Base-by-base conservation (phyloP, 2,797 vertebrate species). In the Sebastes oblongus region DNA sequence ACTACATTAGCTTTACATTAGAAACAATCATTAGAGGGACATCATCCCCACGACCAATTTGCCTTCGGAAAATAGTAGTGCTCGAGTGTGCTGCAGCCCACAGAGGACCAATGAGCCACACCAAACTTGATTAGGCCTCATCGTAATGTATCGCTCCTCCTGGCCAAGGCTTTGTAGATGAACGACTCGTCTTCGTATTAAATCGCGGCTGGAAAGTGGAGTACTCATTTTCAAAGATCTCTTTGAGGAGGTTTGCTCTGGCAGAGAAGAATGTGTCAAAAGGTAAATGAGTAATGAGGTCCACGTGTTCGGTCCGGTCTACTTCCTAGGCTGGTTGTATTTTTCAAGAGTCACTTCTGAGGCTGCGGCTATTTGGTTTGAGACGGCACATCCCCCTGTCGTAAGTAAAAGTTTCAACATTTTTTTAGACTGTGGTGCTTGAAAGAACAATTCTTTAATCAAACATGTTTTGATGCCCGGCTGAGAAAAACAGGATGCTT, bases 1-100 rank as follows among this genome's bases (percentile, higher is more conserved):
- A 93, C 76, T 89, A 93, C 95, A 95, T 96, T 95, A 95, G 92
- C 95, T 91, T 91, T 94, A 93, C 92, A 95, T 95, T 95, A 95
- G 89, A 92, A 90, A 91, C 86, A 77, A 89, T 93, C 95, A 94
- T 95, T 95, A 95, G 85, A 72, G 87, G 88, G 88, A 92, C 91
- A 94, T 96, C 94, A 92, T 93, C 90, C 89, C 90, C 82, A 68
- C 86, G 83, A 93, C 90, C 94, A 95, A 94, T 95, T 95, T 94
- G 91, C 93, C 92, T 90, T 90, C 12, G 39, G 94, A 94, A 94
- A 95, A 96, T 88, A 91, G 87, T 81, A 27, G 92, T 60, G 86
- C 89, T 82, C 22, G 68, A 88, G 83, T 71, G 85, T 87, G 84
- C 81, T 70, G 83, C 90, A 85, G 94, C 87, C 90, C 87, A 83